Evolutionary conservation across 1,140 invertebrate genomes (phyloP).

Genomic region (Caerostris darwini): DNA sequence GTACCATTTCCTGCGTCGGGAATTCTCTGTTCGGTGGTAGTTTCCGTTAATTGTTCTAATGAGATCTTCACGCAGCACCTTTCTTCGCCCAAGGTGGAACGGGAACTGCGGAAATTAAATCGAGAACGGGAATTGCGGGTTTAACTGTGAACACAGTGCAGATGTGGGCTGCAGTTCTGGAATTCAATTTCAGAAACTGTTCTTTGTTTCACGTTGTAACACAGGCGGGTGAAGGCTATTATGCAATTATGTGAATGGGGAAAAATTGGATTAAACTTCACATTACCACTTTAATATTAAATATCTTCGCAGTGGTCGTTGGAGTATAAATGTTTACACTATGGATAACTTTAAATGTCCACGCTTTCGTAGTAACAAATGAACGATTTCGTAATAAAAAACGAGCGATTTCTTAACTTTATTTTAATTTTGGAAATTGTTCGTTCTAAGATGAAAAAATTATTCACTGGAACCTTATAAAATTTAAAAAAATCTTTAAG

Average conservation of each 20-base stretch:
- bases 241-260: neutral
- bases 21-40: neutral
- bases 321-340: no score
- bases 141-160: neutral
- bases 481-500: no score
- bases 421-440: no score
- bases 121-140: neutral
- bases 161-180: neutral
- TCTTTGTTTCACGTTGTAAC: neutral
- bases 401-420: no score
- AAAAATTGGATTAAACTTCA: no score
- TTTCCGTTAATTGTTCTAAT: slow-evolving; percentile 18
- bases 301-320: no score
- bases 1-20: neutral
- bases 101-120: neutral
- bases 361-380: no score
- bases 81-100: neutral
- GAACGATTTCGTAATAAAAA: no score
- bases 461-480: no score
- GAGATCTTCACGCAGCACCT: slow-evolving; percentile 1
- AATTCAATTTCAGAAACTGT: neutral
- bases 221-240: neutral
- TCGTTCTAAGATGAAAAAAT: no score
- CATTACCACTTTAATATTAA: no score
- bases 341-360: no score